A percentile compares a stretch with the other conserved stretches of the same genome.
phyloP scores from a whole-genome alignment of 2,888 invertebrate genomes.

The Idaea aversata region DNA sequence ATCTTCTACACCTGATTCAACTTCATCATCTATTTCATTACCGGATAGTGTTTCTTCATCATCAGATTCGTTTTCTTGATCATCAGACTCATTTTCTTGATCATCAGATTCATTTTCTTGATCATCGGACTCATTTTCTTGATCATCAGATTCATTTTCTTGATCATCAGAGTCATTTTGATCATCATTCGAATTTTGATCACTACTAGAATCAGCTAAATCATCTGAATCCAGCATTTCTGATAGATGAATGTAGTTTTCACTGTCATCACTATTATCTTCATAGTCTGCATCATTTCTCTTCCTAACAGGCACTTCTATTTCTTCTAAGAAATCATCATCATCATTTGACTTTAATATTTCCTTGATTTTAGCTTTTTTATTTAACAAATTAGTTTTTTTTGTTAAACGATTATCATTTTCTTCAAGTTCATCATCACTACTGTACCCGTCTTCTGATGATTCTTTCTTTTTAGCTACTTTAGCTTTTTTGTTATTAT shows the following conservation, averaged over 20 bases:
- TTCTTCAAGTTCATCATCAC: conserved; percentile 42
- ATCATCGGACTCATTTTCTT: conserved; percentile 21
- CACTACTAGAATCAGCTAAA: conserved; percentile 48
- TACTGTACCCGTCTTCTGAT: conserved; percentile 67
- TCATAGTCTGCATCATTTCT: conserved; percentile 51
- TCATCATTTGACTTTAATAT: conserved; percentile 26
- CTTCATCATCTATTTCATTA: conserved; percentile 32
- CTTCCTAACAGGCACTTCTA: conserved; percentile 59
- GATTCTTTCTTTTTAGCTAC: conserved; percentile 48
- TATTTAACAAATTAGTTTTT: conserved; percentile 22
- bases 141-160: conserved; percentile 24
- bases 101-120: conserved; percentile 17
- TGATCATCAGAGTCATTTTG: conserved; percentile 25
- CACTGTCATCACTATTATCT: conserved; percentile 61
- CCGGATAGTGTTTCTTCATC: conserved; percentile 20
- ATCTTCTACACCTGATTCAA: conserved; percentile 25
- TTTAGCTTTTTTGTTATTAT: conserved; percentile 32
- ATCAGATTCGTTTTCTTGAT: conserved; percentile 23
- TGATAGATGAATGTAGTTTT: conserved; percentile 62
- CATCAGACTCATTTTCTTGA: conserved; percentile 24
- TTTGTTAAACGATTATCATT: conserved; percentile 27
- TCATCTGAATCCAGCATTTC: conserved; percentile 67
- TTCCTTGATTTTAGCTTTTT: conserved; percentile 20
- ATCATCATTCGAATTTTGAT: conserved; percentile 10
- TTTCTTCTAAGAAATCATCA: conserved; percentile 61